phyloP scores from a whole-genome alignment of 1,140 invertebrate species.

The Drosophila eugracilis region DNA sequence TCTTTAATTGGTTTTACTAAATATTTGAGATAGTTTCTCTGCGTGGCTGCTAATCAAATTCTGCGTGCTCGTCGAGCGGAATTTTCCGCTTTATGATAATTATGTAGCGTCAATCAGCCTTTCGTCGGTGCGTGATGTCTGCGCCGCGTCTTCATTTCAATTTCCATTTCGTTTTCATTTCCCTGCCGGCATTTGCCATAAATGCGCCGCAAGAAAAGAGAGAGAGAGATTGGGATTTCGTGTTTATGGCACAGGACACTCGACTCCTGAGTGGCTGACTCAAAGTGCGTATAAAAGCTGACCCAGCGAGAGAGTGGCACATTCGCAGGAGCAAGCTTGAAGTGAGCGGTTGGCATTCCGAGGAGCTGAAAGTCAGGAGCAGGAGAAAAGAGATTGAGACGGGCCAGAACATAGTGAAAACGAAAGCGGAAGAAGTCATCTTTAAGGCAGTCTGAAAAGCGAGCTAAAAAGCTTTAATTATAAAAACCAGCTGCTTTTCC shows the following conservation, averaged over 20 bases:
- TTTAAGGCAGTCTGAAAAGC: slow-evolving; percentile 1
- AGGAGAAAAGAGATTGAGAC: slow-evolving; percentile 15
- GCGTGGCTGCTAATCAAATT: slow-evolving; percentile 48
- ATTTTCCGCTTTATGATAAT: slow-evolving; percentile 75
- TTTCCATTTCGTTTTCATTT: slow-evolving; percentile 55
- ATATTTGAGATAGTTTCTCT: slow-evolving; percentile 14
- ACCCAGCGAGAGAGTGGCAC: slow-evolving; percentile 31
- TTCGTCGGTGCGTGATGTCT: slow-evolving; percentile 41
- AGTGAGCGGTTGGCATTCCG: slow-evolving; percentile 49
- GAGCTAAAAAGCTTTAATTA: background rate
- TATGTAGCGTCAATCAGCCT: slow-evolving; percentile 59
- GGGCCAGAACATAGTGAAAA: slow-evolving; percentile 65
- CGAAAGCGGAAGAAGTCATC: slow-evolving; percentile 58
- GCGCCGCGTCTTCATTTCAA: slow-evolving; percentile 26
- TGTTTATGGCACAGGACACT: slow-evolving; percentile 59
- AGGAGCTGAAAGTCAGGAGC: slow-evolving; percentile 23
- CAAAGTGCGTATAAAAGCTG: slow-evolving; percentile 60
- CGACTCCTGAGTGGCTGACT: slow-evolving; percentile 16
- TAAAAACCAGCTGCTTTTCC: background rate
- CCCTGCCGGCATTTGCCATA: slow-evolving; percentile 39
- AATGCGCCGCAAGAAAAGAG: slow-evolving; percentile 13
- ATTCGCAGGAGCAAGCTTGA: slow-evolving; percentile 65
- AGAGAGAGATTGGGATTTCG: slow-evolving; percentile 1
- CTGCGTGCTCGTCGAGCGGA: slow-evolving; percentile 33
- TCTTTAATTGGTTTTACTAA: too few species aligned